These are phyloP conservation scores for Botia almorhae DNA, from an alignment of 2,797 vertebrate genomes.

Conservation along the genomic window DNA sequence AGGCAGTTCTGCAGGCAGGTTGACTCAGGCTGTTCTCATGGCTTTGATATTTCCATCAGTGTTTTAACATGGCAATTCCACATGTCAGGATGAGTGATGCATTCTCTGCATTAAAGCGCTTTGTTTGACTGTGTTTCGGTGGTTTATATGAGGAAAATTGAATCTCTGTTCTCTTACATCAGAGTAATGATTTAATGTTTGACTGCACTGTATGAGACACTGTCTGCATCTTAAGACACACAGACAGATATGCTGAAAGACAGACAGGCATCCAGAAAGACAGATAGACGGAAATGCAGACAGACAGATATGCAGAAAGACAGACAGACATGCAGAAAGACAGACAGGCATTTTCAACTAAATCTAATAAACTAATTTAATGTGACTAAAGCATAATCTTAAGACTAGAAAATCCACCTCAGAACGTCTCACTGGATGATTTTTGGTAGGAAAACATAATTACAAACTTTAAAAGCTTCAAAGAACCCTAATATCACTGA, in stretches of 20 bases:
- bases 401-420: background rate
- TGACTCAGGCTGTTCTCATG: no score
- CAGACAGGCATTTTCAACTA: no score
- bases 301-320: no score
- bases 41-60: background rate
- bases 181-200: constrained; percentile 61
- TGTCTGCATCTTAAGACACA: constrained; percentile 62
- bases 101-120: background rate
- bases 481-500: constrained; percentile 47
- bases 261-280: no score
- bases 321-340: no score
- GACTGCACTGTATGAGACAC: constrained; percentile 69
- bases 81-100: no score
- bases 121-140: constrained; percentile 46
- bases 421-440: background rate
- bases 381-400: background rate
- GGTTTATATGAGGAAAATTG: constrained; percentile 42
- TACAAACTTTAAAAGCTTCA: constrained; percentile 49
- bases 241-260: no score
- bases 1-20: no score
- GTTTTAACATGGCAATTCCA: constrained; percentile 40
- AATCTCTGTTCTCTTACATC: constrained; percentile 51
- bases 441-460: constrained; percentile 37
- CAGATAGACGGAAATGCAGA: no score
- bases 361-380: background rate